These are phyloP conservation scores for Noctua janthe DNA, from an alignment of 2,888 invertebrate genomes.

Conservation along the genomic window DNA sequence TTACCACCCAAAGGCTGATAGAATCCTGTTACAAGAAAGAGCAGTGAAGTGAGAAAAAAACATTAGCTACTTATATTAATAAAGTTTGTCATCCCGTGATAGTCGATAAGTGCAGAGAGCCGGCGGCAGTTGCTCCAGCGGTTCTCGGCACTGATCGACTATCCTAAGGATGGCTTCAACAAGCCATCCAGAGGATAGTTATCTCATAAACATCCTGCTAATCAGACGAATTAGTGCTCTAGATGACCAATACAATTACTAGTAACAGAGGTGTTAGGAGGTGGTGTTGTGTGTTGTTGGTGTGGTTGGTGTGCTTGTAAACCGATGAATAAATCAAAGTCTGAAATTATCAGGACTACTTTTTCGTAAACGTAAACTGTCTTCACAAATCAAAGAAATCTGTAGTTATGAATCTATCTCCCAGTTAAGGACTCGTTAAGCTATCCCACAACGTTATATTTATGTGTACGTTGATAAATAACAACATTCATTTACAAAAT, in stretches of 20 bases:
- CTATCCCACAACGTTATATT: neutral
- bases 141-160: too few species aligned
- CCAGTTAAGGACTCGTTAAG: constrained; percentile 1
- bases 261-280: constrained; percentile 3
- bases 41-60: constrained; percentile 25
- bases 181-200: constrained; percentile 25
- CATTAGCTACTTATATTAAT: constrained; percentile 18
- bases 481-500: neutral
- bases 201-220: constrained; percentile 24
- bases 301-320: neutral
- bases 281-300: too few species aligned
- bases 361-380: neutral
- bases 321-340: neutral
- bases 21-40: constrained; percentile 43
- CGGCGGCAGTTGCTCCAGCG: neutral
- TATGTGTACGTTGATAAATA: neutral
- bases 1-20: constrained; percentile 38
- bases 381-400: constrained; percentile 2
- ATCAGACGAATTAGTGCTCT: constrained; percentile 22
- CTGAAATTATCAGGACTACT: neutral
- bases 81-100: constrained; percentile 13
- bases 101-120: neutral
- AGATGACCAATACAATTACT: neutral
- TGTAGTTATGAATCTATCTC: constrained; percentile 18
- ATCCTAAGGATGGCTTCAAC: neutral